These are phyloP conservation scores for Drosophila neotestacea DNA, from an alignment of 2,888 invertebrate species.

Conservation along the genomic window DNA sequence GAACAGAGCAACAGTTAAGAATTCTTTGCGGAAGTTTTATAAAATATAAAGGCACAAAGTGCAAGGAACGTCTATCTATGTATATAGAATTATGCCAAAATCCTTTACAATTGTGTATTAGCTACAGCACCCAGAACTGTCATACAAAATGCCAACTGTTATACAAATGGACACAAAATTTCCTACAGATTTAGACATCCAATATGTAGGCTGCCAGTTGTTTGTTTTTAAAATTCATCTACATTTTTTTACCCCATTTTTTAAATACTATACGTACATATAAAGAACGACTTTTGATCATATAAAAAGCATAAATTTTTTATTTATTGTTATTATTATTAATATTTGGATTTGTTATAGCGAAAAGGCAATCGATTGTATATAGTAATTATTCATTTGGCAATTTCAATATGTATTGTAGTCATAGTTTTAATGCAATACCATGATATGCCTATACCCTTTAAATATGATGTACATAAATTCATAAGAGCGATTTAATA, in stretches of 20 bases:
- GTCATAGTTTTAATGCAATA: constrained; percentile 28
- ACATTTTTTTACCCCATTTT: background rate
- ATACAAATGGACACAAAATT: constrained; percentile 21
- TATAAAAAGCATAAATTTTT: constrained; percentile 11
- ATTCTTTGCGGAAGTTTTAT: constrained; percentile 3
- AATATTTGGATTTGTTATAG: constrained; percentile 27
- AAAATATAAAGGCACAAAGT: constrained; percentile 1
- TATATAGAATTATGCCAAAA: background rate
- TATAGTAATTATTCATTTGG: constrained; percentile 25
- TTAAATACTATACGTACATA: background rate
- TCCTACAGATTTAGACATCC: constrained; percentile 29
- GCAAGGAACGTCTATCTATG: background rate
- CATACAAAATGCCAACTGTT: constrained; percentile 45
- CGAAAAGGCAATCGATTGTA: constrained; percentile 36
- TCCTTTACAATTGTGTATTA: background rate
- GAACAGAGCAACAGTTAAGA: background rate
- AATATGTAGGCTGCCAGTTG: constrained; percentile 45
- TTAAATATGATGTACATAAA: constrained; percentile 29
- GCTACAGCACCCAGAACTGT: constrained; percentile 13
- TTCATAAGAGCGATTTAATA: constrained; percentile 17
- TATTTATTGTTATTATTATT: constrained; percentile 29
- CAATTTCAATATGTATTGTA: constrained; percentile 22
- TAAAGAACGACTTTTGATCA: constrained; percentile 4
- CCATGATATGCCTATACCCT: constrained; percentile 4
- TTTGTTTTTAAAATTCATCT: constrained; percentile 15